Percentiles rank a stretch among this genome's conserved stretches.
Evolutionary conservation across 2,888 invertebrate genomes (phyloP).

Genomic region (Imbricaverruca yamaguchii): DNA sequence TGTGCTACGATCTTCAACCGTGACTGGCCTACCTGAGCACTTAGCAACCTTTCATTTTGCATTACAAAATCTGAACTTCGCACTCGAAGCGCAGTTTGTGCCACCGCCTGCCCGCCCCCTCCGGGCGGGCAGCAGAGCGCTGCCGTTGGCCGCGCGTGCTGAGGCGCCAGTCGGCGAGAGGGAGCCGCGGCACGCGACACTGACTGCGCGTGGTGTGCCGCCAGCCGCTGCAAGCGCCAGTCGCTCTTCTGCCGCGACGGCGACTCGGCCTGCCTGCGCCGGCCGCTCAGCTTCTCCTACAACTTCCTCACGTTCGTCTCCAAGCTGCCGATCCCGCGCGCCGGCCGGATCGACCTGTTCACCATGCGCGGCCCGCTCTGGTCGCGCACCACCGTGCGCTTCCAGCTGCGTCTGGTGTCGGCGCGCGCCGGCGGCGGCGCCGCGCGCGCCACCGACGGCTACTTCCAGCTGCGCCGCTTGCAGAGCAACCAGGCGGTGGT

Average conservation of each 20-base stretch:
- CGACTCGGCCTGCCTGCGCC: conserved; percentile 65
- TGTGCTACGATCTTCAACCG: too few relatives aligned
- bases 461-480: conserved; percentile 37
- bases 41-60: too few relatives aligned
- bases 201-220: conserved; percentile 36
- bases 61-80: too few relatives aligned
- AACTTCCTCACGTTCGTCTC: conserved; percentile 90
- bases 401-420: conserved; percentile 57
- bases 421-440: conserved; percentile 53
- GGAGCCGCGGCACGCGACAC: too few relatives aligned
- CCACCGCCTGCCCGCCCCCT: too few relatives aligned
- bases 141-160: too few relatives aligned
- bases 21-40: too few relatives aligned
- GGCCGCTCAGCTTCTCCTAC: conserved; percentile 79
- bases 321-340: conserved; percentile 60
- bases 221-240: conserved; percentile 69
- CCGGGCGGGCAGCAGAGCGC: too few relatives aligned
- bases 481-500: conserved; percentile 60
- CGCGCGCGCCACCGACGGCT: conserved; percentile 32
- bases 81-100: too few relatives aligned
- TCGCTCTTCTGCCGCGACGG: conserved; percentile 61
- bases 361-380: conserved; percentile 76
- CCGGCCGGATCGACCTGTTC: conserved; percentile 66
- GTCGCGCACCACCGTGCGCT: conserved; percentile 61
- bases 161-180: too few relatives aligned